Evolutionary conservation across 1,140 invertebrate genomes (phyloP), one percentile per base, ranked within the genome.

Genomic region (Papilio aristodemus): DNA sequence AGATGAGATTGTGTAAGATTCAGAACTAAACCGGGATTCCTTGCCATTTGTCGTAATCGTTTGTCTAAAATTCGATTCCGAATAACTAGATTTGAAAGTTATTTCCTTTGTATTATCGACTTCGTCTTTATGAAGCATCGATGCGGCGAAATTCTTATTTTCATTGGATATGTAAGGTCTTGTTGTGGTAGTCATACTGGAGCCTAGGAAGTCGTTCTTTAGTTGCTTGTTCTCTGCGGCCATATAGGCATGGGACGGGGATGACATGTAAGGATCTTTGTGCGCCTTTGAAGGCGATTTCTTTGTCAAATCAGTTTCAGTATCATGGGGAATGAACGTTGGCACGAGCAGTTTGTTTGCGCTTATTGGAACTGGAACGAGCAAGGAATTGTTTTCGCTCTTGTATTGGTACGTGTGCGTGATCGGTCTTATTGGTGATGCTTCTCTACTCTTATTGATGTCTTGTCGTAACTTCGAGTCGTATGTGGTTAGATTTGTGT

Each of bases 401-500:
- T 92, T 85, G 87, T 94, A 93, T 80, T 94, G 85, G 81, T 94
- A 87, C 79, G 81, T 89, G 37, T 91, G 87, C 13, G 89, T 91
- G 39, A 91, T 91, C 1, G 90, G 94, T 77, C 92, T 93, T 78
- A 93, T 95, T 70, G 94, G 95, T 71, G 93, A 95, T 70, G 93
- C 95, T 89, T 94, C 95, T 72, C 92, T 92, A 77, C 94, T 94
- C 76, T 93, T 93, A 54, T 94, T 93, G 37, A 94, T 92, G 50
- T 95, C 95, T 84, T 95, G 94, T 38, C 95, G 92, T 22, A 95
- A 87, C 80, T 95, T 95, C 0, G 95, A 95, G 81, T 96, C 95
- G 93, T 97, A 97, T 69, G 95, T 96, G 10, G 95, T 96, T 57
- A 96, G 93, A 76, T 95, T 95, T 0, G 95, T 96, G 84, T 98